These are phyloP conservation scores for Ornithoptera priamus DNA, from an alignment of 2,888 invertebrate genomes.

Conservation along the genomic window DNA sequence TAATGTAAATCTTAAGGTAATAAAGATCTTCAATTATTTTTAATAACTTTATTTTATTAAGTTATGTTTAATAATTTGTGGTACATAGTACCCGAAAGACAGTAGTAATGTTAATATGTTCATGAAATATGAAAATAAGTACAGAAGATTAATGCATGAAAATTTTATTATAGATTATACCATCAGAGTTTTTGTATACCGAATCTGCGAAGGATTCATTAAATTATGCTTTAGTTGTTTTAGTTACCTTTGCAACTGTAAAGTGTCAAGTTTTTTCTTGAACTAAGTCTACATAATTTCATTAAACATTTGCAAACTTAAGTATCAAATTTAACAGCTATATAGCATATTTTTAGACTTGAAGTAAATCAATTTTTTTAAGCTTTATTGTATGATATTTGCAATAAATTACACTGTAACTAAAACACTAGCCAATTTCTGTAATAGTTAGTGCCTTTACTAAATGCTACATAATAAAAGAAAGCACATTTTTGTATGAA, in stretches of 20 bases:
- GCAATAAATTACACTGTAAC: background rate
- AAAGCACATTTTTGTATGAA: slow-evolving; percentile 26
- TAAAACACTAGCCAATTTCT: slow-evolving; percentile 4
- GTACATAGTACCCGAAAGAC: background rate
- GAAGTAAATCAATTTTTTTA: background rate
- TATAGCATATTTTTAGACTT: background rate
- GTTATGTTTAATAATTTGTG: background rate
- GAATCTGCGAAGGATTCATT: background rate
- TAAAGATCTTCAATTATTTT: background rate
- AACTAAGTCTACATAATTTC: background rate
- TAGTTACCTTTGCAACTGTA: background rate
- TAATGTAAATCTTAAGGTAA: background rate
- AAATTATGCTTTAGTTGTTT: background rate
- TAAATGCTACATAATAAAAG: slow-evolving; percentile 17
- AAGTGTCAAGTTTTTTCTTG: too few species aligned
- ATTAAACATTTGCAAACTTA: background rate
- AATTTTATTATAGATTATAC: background rate
- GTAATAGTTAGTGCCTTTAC: slow-evolving; percentile 13
- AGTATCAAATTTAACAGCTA: background rate
- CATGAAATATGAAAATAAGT: background rate
- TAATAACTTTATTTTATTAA: background rate
- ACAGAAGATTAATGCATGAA: background rate
- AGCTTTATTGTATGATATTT: background rate
- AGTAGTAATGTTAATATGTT: background rate
- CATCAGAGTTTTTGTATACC: background rate